Percentiles rank a stretch among this genome's conserved stretches.
Conservation (phyloP, 2,113 vertebrate genomes). For the Taxidea taxus region DNA sequence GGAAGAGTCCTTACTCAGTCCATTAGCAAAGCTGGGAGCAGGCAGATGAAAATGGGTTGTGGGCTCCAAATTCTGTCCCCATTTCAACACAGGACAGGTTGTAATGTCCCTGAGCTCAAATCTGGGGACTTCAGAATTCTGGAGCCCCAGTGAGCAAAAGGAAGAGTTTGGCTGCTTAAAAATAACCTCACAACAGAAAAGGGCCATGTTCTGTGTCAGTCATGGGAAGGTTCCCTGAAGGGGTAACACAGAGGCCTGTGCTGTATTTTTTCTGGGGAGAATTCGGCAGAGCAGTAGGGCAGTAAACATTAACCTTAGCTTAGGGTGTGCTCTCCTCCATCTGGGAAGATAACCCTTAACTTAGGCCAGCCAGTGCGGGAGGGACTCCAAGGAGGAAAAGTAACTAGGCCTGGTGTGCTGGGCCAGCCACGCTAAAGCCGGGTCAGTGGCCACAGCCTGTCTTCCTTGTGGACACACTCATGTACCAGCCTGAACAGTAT, state of each 20-base stretch:
- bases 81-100: rapidly evolving
- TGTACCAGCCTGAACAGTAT: rapidly evolving
- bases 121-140: neutral
- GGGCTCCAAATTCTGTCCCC: neutral
- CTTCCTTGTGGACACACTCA: rapidly evolving
- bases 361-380: neutral
- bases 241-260: neutral
- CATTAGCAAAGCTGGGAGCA: neutral
- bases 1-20: neutral
- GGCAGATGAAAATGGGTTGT: neutral
- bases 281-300: neutral
- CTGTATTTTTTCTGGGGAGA: neutral
- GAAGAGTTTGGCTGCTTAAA: neutral
- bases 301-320: rapidly evolving
- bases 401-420: rapidly evolving
- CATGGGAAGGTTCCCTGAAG: neutral
- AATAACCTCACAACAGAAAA: neutral
- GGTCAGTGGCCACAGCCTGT: rapidly evolving
- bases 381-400: neutral
- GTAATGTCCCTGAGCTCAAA: neutral
- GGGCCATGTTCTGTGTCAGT: rapidly evolving
- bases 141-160: neutral
- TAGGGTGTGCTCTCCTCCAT: neutral
- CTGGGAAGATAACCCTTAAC: neutral
- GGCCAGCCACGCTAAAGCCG: neutral